Base-by-base conservation (phyloP, 2,888 invertebrate genomes). In the Drosophila villosipedis region DNA sequence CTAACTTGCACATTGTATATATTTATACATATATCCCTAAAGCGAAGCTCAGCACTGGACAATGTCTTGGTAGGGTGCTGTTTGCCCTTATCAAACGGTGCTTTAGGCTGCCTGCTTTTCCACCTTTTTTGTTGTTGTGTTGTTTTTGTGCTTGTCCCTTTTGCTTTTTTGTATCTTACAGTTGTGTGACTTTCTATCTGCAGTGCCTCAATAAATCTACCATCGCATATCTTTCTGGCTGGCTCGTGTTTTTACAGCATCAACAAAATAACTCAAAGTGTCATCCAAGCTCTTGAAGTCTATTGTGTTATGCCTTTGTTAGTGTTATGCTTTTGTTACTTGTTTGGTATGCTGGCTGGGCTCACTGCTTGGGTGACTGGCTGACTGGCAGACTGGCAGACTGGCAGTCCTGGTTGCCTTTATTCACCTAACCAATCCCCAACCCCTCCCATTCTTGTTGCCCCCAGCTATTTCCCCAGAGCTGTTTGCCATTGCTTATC, bases 271-370 rank as follows among this genome's bases (percentile, higher is more conserved):
- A 84, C 86, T 84, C 84, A 84, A 84, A 84, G 87, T 85, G 85
- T 87, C 87, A 85, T 85, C 84, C 82, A 82, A 83, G 84, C 87
- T 87, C 87, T 87, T 84, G 80, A 87, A 87, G 85, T 85, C 85
- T 85, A 85, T 87, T 85, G 87, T 84, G 83, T 80, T 73, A 67
- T 76, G 79, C 70, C 81, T 76, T 68, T 83, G 75, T 73, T 68
- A 73, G 64, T 72, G 80, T 68, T 72, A 76, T 76, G 78, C 71
- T 72, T 69, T 73, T 69, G 55, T 54, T 68, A 37, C 59, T 58
- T 70, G 43, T 10, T 43, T 59, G 65, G 67, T 30, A 52, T 62
- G 33, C 22, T 61, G 35, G 12, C 12, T 43, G 43, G 53, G 33
- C 53, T 54, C 35, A 16, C 37, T 55, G 49, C 33, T 19, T n/a